phyloP scores from a whole-genome alignment of 1,140 invertebrate species.

The Drosophila tristis region DNA sequence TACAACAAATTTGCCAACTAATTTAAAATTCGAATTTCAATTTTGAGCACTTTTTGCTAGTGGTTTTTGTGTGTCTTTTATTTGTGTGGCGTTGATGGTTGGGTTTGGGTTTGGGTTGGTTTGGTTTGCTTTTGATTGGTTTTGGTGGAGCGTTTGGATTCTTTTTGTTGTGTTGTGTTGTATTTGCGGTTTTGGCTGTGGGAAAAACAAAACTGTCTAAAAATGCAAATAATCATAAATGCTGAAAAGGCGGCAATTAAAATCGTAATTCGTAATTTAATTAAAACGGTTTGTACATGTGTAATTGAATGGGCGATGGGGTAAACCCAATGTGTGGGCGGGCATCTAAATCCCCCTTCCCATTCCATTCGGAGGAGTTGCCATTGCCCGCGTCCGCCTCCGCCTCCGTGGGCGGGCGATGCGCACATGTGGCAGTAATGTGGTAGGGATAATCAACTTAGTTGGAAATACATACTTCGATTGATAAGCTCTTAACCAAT shows the following conservation, averaged over 20 bases:
- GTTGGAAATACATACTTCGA: conserved; percentile 59
- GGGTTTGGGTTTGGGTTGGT: conserved; percentile 12
- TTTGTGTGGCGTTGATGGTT: conserved; percentile 12
- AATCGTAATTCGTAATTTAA: conserved; percentile 61
- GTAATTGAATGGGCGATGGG: conserved; percentile 32
- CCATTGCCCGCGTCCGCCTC: too few relatives aligned
- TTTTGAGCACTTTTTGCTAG: conserved; percentile 59
- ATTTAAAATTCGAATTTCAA: conserved; percentile 73
- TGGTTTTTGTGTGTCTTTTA: conserved; percentile 42
- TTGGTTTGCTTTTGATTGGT: conserved; percentile 32
- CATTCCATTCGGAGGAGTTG: neutral
- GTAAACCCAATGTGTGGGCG: neutral
- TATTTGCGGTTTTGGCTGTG: conserved; percentile 32
- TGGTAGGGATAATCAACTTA: conserved; percentile 33
- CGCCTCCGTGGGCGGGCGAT: neutral
- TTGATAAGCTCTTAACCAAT: conserved; percentile 62
- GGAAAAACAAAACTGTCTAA: conserved; percentile 50
- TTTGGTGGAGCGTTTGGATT: conserved; percentile 7
- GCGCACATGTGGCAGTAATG: neutral
- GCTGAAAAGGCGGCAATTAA: conserved; percentile 68
- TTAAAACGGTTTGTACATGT: conserved; percentile 39
- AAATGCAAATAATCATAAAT: conserved; percentile 69
- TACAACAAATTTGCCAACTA: conserved; percentile 80
- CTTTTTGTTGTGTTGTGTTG: conserved; percentile 27
- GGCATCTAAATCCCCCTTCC: neutral